Evolutionary conservation across 1,140 invertebrate genomes (phyloP).

Genomic region (Streblospio benedicti): DNA sequence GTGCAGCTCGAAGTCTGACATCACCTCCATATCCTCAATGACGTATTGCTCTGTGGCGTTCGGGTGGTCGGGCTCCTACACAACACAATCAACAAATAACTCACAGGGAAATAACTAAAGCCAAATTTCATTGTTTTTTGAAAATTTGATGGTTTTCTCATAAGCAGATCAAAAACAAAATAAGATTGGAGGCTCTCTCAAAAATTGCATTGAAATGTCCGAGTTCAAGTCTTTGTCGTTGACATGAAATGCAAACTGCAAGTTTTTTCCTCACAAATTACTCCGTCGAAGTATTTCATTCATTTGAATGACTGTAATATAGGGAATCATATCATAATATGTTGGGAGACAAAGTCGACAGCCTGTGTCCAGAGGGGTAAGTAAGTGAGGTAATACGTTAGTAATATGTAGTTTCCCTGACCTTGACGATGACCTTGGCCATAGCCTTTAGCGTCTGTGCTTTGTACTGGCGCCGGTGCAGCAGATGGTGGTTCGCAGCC

Average conservation of each 20-base stretch:
- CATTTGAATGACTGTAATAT: too few species aligned
- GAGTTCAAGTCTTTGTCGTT: too few species aligned
- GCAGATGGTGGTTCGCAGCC: slow-evolving; percentile 49
- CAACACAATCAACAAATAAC: too few species aligned
- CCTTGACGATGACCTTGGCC: slow-evolving; percentile 60
- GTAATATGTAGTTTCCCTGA: slow-evolving; percentile 19
- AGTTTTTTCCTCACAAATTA: too few species aligned
- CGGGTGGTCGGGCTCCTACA: slow-evolving; percentile 58
- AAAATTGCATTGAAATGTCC: too few species aligned
- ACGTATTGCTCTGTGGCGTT: slow-evolving; percentile 73
- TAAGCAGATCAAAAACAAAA: not conserved
- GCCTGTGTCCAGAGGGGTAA: not conserved
- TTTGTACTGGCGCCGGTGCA: slow-evolving; percentile 70
- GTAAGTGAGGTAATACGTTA: not conserved
- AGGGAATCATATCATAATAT: too few species aligned
- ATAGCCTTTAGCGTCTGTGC: slow-evolving; percentile 61
- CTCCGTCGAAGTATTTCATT: too few species aligned
- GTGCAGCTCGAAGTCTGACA: slow-evolving; percentile 87
- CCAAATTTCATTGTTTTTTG: not conserved
- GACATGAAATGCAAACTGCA: too few species aligned
- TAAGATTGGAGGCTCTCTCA: not conserved
- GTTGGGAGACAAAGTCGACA: too few species aligned
- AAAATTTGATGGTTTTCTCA: too few species aligned
- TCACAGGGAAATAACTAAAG: not conserved
- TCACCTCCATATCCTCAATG: slow-evolving; percentile 73